Percentiles rank a stretch among this genome's conserved stretches.
phyloP scores from a whole-genome alignment of 2,113 vertebrate species.

The Heliornis fulica region DNA sequence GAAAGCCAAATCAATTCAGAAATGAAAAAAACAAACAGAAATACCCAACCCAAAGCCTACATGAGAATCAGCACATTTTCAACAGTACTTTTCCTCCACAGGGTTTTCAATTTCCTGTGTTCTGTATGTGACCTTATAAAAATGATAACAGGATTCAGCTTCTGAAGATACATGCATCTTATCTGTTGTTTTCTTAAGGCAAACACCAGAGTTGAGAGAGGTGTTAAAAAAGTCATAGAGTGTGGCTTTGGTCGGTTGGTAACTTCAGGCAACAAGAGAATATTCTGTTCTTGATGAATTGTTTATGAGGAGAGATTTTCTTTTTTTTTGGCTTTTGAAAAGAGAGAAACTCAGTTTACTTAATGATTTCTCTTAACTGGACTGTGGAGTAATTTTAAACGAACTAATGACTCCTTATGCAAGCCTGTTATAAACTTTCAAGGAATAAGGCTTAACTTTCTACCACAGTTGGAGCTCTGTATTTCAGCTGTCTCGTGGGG shows the following conservation, averaged over 20 bases:
- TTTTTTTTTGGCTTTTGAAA: not conserved
- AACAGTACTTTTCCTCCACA: not conserved
- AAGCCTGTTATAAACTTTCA: not conserved
- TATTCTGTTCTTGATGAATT: not conserved
- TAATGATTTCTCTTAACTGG: not conserved
- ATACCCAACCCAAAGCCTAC: not conserved
- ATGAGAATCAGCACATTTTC: not conserved
- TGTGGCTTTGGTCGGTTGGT: not conserved
- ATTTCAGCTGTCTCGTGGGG: not conserved
- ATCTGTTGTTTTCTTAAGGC: not conserved
- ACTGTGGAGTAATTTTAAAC: not conserved
- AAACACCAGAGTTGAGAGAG: not conserved
- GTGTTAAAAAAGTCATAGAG: not conserved
- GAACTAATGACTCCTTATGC: not conserved
- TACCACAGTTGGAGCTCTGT: not conserved
- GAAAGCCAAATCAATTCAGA: not conserved
- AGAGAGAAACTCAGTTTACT: not conserved
- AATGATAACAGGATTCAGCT: not conserved
- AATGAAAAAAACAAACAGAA: not conserved
- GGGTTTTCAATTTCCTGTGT: not conserved
- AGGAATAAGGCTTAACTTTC: not conserved
- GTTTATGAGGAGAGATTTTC: not conserved
- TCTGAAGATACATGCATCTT: not conserved
- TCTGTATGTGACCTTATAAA: constrained; percentile 17
- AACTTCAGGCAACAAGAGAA: not conserved